phyloP scores from a whole-genome alignment of 1,140 invertebrate species.

The Brachionus paranguensis region DNA sequence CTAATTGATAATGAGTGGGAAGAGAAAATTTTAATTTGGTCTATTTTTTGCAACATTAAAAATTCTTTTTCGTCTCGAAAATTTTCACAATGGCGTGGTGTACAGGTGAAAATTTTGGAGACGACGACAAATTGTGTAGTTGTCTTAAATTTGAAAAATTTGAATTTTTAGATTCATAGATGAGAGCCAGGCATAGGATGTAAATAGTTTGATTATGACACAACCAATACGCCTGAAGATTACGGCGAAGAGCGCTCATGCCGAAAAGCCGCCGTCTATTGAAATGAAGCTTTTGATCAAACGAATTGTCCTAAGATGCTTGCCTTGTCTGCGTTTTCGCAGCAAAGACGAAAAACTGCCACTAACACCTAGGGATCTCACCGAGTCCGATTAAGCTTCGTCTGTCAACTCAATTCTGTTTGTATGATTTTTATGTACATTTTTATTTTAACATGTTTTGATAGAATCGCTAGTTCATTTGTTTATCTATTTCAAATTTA shows the following conservation, averaged over 20 bases:
- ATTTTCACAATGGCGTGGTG: neutral
- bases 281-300: constrained; percentile 39
- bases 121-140: too few relatives aligned
- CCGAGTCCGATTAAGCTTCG: neutral
- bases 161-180: neutral
- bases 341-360: constrained; percentile 26
- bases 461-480: neutral
- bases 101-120: neutral
- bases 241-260: neutral
- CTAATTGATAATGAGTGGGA: too few relatives aligned
- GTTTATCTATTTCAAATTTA: too few relatives aligned
- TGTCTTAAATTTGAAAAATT: neutral
- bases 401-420: too few relatives aligned
- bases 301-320: neutral
- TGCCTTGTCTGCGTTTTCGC: neutral
- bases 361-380: neutral
- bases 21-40: too few relatives aligned
- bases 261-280: constrained; percentile 33
- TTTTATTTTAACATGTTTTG: neutral
- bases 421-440: neutral
- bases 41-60: neutral
- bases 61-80: neutral
- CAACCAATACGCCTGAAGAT: constrained; percentile 34
- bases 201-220: constrained; percentile 12
- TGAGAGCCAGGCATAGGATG: neutral